phyloP scores from a whole-genome alignment of 2,797 vertebrate species.

The Triplophysa yarkandensis region DNA sequence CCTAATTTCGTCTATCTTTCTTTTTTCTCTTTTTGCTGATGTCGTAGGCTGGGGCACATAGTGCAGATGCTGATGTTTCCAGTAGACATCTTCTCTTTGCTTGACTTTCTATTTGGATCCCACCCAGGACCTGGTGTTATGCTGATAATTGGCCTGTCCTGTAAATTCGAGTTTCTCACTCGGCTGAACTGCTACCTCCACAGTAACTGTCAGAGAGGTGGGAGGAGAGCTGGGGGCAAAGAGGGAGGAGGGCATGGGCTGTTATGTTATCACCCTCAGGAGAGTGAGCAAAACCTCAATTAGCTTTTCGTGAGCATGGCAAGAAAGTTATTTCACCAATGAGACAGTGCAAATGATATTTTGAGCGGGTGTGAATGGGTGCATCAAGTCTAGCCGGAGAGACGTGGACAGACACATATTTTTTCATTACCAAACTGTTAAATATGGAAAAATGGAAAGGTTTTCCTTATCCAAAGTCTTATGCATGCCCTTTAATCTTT shows the following conservation, averaged over 20 bases:
- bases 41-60: slow-evolving; percentile 61
- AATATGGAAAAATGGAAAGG: slow-evolving; percentile 43
- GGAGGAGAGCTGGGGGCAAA: slow-evolving; percentile 27
- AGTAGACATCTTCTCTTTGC: slow-evolving; percentile 54
- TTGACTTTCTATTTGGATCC: slow-evolving; percentile 64
- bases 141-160: slow-evolving; percentile 73
- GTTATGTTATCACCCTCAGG: slow-evolving; percentile 65
- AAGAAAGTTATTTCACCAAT: slow-evolving; percentile 65
- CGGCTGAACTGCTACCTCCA: slow-evolving; percentile 68
- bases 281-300: slow-evolving; percentile 62
- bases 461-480: not conserved
- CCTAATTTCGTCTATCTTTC: slow-evolving; percentile 37
- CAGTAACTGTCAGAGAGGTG: slow-evolving; percentile 60
- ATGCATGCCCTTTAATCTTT: not conserved
- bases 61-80: slow-evolving; percentile 55
- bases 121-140: slow-evolving; percentile 72
- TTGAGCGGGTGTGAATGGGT: slow-evolving; percentile 64
- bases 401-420: slow-evolving; percentile 22
- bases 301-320: slow-evolving; percentile 64
- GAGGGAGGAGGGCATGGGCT: slow-evolving; percentile 50
- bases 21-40: slow-evolving; percentile 44
- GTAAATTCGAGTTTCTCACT: slow-evolving; percentile 73
- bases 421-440: slow-evolving; percentile 60
- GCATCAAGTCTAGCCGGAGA: slow-evolving; percentile 51
- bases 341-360: slow-evolving; percentile 68